A percentile compares a stretch with the other conserved stretches of the same genome.
phyloP scores from a whole-genome alignment of 1,140 invertebrate species.

The Heterodera carotae region DNA sequence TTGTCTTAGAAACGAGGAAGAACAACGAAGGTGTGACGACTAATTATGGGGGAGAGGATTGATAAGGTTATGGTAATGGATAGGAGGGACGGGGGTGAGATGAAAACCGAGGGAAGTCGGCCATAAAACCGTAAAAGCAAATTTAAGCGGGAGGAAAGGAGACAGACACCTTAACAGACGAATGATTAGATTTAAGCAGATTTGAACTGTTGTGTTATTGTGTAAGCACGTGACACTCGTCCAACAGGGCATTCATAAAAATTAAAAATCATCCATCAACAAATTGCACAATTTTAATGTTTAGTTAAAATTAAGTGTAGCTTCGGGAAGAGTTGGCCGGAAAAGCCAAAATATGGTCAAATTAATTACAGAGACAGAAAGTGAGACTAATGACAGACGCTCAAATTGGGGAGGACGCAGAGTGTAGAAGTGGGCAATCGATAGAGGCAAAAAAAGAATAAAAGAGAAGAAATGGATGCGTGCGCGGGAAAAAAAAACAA shows the following conservation, averaged over 20 bases:
- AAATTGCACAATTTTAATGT: too few species aligned
- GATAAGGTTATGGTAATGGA: background rate
- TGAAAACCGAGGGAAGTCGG: background rate
- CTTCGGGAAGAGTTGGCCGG: too few species aligned
- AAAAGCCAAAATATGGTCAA: background rate
- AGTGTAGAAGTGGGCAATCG: background rate
- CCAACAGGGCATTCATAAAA: too few species aligned
- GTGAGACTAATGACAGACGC: too few species aligned
- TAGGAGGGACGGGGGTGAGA: background rate
- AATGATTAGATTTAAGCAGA: too few species aligned
- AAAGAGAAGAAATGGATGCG: conserved; percentile 14
- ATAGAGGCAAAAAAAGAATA: conserved; percentile 1
- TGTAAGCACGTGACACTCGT: too few species aligned
- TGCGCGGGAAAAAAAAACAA: too few species aligned
- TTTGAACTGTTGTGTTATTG: too few species aligned
- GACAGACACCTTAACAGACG: too few species aligned
- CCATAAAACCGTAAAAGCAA: background rate
- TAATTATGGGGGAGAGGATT: background rate
- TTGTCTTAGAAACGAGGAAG: conserved; percentile 25
- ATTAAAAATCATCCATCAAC: too few species aligned
- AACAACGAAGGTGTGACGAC: background rate
- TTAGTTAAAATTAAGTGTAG: too few species aligned
- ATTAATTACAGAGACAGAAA: background rate
- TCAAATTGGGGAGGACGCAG: too few species aligned
- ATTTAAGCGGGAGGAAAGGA: background rate